Evolutionary conservation across 2,888 invertebrate genomes (phyloP), one percentile per base, ranked within the genome.

Genomic region (Zelleria hepariella): DNA sequence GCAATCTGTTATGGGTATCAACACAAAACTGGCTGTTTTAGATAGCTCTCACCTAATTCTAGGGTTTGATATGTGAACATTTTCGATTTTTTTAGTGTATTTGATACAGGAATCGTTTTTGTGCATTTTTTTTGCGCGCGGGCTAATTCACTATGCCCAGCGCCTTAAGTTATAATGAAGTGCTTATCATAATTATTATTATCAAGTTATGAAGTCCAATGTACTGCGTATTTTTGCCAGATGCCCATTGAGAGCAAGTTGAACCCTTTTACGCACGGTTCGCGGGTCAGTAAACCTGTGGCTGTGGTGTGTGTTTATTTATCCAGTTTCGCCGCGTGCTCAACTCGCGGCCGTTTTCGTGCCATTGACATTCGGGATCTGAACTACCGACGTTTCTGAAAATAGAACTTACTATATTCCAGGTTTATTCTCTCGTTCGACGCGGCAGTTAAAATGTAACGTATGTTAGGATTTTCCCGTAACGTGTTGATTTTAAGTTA

Each of bases 351-450:
- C 27, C 70, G 72, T 78, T 78, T 69, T 69, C 76, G 75, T 82
- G 83, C 80, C 82, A 84, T 84, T 86, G 85, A 85, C 86, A 84
- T 82, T 81, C 74, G 67, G 67, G 57, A 55, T 55, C 8, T 53
- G 53, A 27, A 32, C 32, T 20, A 8, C 2, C 20, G n/a, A 10
- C 21, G 55, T 55, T 55, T 32, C 21, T 51, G 51, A 18, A 57
- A 47, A 47, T 57, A 57, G 57, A 42, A 47, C 15, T 32, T 21
- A 55, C 18, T 55, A 27, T 55, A 20, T 54, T n/a, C 26, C 18
- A 10, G 18, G 55, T 32, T 55, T 55, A 55, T 32, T 53, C 21
- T 10, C 21, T 51, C 32, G 15, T 42, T 42, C 32, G 15, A 15
- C 32, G 32, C 32, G 15, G 15, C 10, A 1, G 49, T 49, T 49